Percentiles rank a stretch among this genome's conserved stretches.
phyloP scores from a whole-genome alignment of 2,888 invertebrate species.

The Epsilonema sp. region DNA sequence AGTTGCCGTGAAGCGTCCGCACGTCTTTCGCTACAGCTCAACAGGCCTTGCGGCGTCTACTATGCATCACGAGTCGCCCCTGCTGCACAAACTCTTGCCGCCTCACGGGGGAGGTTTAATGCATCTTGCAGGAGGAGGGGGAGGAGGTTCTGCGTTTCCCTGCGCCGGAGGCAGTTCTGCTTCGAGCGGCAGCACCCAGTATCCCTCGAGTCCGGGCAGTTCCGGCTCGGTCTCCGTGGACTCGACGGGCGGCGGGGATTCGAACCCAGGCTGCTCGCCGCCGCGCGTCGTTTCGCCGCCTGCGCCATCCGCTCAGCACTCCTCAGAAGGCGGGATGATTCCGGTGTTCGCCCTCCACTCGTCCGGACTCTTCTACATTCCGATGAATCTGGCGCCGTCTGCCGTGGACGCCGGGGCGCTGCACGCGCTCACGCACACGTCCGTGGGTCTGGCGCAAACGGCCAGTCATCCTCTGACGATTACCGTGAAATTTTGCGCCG shows the following conservation, averaged over 20 bases:
- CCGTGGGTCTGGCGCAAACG: background rate
- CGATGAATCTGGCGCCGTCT: slow-evolving; percentile 50
- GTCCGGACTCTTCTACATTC: slow-evolving; percentile 69
- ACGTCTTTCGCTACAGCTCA: background rate
- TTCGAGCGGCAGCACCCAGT: slow-evolving; percentile 4
- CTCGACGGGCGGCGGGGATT: background rate
- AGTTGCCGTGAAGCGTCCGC: background rate
- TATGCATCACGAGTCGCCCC: too few relatives aligned
- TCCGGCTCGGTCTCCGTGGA: background rate
- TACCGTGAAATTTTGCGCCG: background rate
- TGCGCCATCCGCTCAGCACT: background rate
- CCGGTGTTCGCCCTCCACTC: slow-evolving; percentile 76
- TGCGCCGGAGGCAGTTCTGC: background rate
- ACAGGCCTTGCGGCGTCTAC: background rate
- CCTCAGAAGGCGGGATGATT: slow-evolving; percentile 39
- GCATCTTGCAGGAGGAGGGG: too few relatives aligned
- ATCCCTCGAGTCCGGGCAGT: slow-evolving; percentile 6
- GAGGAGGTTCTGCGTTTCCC: too few relatives aligned
- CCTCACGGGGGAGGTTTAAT: too few relatives aligned
- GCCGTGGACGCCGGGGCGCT: background rate
- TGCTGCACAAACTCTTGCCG: background rate
- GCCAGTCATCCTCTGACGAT: slow-evolving; percentile 1
- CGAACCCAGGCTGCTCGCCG: background rate
- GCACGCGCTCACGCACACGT: too few relatives aligned
- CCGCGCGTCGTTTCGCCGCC: slow-evolving; percentile 1